Evolutionary conservation across 2,113 vertebrate species (phyloP).

Genomic region (Apteryx mantelli): DNA sequence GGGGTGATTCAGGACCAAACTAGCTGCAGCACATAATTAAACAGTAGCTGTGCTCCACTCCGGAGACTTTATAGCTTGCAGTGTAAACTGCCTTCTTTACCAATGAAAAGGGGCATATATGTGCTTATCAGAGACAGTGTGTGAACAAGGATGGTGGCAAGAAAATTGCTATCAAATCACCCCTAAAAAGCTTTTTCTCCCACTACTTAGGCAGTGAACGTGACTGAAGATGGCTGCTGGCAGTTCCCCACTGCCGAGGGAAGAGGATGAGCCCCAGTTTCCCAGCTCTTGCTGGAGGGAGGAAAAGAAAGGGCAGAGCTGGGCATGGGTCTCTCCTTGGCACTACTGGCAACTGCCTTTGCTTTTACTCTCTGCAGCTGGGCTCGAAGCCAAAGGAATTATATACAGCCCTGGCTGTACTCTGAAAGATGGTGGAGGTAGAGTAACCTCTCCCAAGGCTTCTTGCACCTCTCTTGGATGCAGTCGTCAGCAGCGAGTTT

Average conservation of each 20-base stretch:
- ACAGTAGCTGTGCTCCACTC: not conserved
- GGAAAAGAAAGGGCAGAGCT: slow-evolving; percentile 61
- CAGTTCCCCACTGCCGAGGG: slow-evolving; percentile 27
- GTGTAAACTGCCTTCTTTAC: not conserved
- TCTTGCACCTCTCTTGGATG: not conserved
- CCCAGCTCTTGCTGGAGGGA: slow-evolving; percentile 1
- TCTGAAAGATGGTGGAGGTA: slow-evolving; percentile 27
- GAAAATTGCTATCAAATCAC: not conserved
- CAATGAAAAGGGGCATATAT: rapidly evolving
- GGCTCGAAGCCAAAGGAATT: slow-evolving; percentile 59
- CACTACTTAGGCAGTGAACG: not conserved
- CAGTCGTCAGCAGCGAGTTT: not conserved
- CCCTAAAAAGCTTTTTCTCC: not conserved
- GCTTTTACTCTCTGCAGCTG: slow-evolving; percentile 51
- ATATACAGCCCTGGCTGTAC: slow-evolving; percentile 20
- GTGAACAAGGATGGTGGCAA: not conserved
- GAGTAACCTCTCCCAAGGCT: slow-evolving; percentile 24
- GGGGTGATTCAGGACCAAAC: slow-evolving; percentile 13
- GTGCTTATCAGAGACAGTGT: rapidly evolving
- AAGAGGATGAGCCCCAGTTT: slow-evolving; percentile 57
- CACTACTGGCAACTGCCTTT: slow-evolving; percentile 55
- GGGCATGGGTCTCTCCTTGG: slow-evolving; percentile 58
- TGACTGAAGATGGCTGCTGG: slow-evolving; percentile 56
- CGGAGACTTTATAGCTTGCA: not conserved
- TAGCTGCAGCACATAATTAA: slow-evolving; percentile 34